These are phyloP conservation scores for Colletes collaris DNA, from an alignment of 2,888 invertebrate genomes.

Conservation along the genomic window DNA sequence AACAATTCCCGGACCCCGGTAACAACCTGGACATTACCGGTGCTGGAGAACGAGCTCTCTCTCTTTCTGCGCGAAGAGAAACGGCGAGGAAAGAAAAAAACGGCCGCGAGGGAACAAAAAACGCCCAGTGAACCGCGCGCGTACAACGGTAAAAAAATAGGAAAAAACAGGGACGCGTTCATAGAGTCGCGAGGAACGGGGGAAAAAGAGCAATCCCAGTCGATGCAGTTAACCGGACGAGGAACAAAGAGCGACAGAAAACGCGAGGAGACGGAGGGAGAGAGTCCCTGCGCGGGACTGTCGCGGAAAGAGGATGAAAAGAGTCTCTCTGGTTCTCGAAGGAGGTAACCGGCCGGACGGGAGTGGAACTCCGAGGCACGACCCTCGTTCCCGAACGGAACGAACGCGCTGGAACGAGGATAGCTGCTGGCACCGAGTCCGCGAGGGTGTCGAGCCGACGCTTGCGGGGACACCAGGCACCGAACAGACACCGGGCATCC, in stretches of 20 bases:
- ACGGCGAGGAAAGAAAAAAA: neutral
- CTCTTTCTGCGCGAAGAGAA: neutral
- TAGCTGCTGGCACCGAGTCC: constrained; percentile 49
- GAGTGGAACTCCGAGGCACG: constrained; percentile 62
- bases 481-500: too few relatives aligned
- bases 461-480: constrained; percentile 3
- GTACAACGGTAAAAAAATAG: too few relatives aligned
- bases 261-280: neutral
- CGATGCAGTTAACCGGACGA: neutral
- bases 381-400: constrained; percentile 58
- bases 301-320: constrained; percentile 10
- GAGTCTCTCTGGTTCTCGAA: constrained; percentile 37
- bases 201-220: neutral
- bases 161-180: neutral
- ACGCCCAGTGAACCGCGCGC: too few relatives aligned
- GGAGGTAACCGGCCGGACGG: constrained; percentile 64
- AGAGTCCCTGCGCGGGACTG: neutral
- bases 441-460: constrained; percentile 49
- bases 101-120: neutral
- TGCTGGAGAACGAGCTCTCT: too few relatives aligned
- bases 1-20: too few relatives aligned
- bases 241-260: neutral
- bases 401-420: constrained; percentile 41
- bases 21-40: too few relatives aligned
- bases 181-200: constrained; percentile 13